phyloP scores from a whole-genome alignment of 2,113 vertebrate species.

The Copsychus sechellarum region DNA sequence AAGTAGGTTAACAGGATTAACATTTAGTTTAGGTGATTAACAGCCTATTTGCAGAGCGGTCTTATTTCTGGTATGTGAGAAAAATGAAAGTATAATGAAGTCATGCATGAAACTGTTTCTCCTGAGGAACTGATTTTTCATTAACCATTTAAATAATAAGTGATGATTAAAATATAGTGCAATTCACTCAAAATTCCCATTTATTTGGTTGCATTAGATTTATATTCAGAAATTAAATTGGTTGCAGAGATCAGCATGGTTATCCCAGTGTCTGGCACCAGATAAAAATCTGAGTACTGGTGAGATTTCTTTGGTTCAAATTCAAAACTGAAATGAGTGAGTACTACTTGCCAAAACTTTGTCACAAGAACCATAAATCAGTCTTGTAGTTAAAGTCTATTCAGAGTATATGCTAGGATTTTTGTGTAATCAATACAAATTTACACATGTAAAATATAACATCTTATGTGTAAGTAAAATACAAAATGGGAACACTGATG shows the following conservation, averaged over 20 bases:
- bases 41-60: conserved; percentile 7
- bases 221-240: conserved; percentile 13
- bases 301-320: background rate
- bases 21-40: conserved; percentile 38
- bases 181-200: background rate
- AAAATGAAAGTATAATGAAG: conserved; percentile 46
- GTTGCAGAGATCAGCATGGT: background rate
- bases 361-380: background rate
- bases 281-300: conserved; percentile 18
- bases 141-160: conserved; percentile 45
- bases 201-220: background rate
- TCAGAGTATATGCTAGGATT: background rate
- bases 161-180: conserved; percentile 30
- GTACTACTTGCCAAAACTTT: background rate
- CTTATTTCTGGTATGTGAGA: conserved; percentile 7
- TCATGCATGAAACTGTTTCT: background rate
- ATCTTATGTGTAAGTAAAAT: background rate
- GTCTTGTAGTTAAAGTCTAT: background rate
- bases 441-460: background rate
- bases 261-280: background rate
- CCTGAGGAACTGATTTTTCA: background rate
- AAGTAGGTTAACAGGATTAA: conserved; percentile 55
- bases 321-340: background rate
- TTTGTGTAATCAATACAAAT: background rate
- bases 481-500: background rate